phyloP scores from a whole-genome alignment of 2,888 invertebrate species.

The Xestia xanthographa region DNA sequence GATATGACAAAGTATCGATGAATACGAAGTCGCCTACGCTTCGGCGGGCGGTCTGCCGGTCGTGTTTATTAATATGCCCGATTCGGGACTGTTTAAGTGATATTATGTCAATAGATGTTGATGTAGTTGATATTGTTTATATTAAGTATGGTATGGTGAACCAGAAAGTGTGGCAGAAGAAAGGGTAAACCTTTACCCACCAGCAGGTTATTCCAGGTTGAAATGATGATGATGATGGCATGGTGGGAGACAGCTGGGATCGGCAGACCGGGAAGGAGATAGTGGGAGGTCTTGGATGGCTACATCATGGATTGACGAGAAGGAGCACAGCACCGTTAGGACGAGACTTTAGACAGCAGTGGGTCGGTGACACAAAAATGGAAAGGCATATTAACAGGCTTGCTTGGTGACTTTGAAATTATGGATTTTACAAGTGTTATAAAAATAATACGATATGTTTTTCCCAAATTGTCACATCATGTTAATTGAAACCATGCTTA shows the following conservation, averaged over 20 bases:
- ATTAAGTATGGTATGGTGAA: not conserved
- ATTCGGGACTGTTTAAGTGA: constrained; percentile 79
- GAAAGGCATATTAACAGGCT: no score
- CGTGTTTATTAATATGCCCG: constrained; percentile 74
- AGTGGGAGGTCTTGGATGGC: not conserved
- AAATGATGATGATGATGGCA: not conserved
- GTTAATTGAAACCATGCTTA: no score
- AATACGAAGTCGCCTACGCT: constrained; percentile 80
- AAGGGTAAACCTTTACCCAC: not conserved
- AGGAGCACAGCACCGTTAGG: not conserved
- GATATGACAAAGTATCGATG: constrained; percentile 71
- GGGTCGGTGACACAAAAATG: no score
- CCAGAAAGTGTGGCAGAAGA: not conserved
- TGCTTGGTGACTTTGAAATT: no score
- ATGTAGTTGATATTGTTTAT: constrained; percentile 37
- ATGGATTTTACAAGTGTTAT: no score
- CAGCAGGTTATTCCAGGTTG: not conserved
- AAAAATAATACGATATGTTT: no score
- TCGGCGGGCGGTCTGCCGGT: constrained; percentile 71
- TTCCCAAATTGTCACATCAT: no score
- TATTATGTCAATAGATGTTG: constrained; percentile 77
- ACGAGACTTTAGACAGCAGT: no score
- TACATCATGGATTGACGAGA: not conserved
- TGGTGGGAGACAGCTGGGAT: not conserved
- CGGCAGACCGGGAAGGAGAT: not conserved